These are phyloP conservation scores for Agriopis aurantiaria DNA, from an alignment of 2,888 invertebrate genomes.

Conservation along the genomic window DNA sequence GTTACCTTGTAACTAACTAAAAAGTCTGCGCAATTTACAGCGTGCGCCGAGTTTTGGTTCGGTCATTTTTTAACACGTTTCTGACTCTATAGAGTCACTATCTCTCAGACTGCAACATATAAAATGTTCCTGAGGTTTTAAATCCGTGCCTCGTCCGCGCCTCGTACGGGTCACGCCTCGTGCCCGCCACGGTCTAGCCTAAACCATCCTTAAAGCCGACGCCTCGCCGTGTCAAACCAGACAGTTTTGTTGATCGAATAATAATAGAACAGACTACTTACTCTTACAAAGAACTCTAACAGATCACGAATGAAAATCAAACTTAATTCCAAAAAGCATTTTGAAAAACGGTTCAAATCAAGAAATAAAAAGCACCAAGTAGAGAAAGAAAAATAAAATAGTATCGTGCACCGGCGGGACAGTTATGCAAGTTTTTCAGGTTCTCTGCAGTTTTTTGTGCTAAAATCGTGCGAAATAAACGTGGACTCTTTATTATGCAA, in stretches of 20 bases:
- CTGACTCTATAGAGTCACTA: no score
- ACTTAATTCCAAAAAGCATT: slow-evolving; percentile 3
- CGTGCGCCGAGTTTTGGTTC: no score
- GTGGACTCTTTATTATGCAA: slow-evolving; percentile 64
- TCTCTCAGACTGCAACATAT: no score
- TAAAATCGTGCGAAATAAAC: slow-evolving; percentile 62
- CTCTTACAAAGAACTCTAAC: background rate
- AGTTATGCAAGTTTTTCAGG: slow-evolving; percentile 51
- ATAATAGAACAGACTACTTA: background rate
- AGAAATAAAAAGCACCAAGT: slow-evolving; percentile 13
- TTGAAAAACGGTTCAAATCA: slow-evolving; percentile 11
- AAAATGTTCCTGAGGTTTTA: no score
- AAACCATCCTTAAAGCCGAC: no score
- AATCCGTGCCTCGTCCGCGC: no score
- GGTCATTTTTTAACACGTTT: no score
- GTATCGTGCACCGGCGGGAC: slow-evolving; percentile 28
- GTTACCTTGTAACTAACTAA: no score
- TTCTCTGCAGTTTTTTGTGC: slow-evolving; percentile 49
- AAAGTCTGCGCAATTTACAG: no score
- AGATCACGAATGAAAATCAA: slow-evolving; percentile 10
- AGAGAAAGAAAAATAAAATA: slow-evolving; percentile 8
- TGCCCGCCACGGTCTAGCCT: no score
- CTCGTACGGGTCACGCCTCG: no score
- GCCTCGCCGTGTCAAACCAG: background rate
- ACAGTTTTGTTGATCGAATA: background rate